phyloP scores from a whole-genome alignment of 1,140 invertebrate genomes.

The Vollenhovia emeryi region DNA sequence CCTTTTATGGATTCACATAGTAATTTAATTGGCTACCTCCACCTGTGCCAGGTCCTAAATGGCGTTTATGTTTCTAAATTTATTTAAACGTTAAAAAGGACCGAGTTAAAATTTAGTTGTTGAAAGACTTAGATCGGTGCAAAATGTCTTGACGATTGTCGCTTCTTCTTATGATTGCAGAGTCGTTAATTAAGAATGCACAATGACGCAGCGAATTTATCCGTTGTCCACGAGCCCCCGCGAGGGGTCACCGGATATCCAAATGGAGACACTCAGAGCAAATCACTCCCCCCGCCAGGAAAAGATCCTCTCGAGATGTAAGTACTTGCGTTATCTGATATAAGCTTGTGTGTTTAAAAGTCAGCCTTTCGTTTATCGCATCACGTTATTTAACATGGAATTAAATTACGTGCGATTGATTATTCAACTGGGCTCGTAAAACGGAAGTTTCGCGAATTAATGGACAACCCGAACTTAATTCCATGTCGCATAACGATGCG shows the following conservation, averaged over 20 bases:
- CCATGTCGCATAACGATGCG: not conserved
- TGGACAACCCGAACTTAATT: not conserved
- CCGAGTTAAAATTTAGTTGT: too few species aligned
- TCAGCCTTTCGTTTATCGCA: not conserved
- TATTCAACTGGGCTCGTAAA: not conserved
- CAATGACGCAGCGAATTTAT: slow-evolving; percentile 84
- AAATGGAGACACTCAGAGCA: slow-evolving; percentile 82
- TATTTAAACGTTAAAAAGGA: too few species aligned
- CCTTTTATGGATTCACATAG: too few species aligned
- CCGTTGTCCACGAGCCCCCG: slow-evolving; percentile 83
- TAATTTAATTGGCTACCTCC: too few species aligned
- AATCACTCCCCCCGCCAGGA: slow-evolving; percentile 76
- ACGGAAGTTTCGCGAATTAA: not conserved
- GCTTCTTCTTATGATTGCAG: slow-evolving; percentile 73
- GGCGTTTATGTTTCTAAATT: too few species aligned
- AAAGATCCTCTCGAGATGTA: slow-evolving; percentile 84
- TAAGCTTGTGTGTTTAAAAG: not conserved
- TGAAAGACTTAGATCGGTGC: not conserved
- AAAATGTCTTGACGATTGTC: not conserved
- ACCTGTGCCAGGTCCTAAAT: too few species aligned
- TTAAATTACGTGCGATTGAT: not conserved
- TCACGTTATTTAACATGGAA: not conserved
- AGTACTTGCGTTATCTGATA: slow-evolving; percentile 69
- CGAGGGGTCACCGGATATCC: slow-evolving; percentile 80
- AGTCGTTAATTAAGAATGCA: slow-evolving; percentile 84